Evolutionary conservation across 1,140 invertebrate species (phyloP), one percentile per base, ranked within the genome.

Genomic region (Leptopilina clavipes): DNA sequence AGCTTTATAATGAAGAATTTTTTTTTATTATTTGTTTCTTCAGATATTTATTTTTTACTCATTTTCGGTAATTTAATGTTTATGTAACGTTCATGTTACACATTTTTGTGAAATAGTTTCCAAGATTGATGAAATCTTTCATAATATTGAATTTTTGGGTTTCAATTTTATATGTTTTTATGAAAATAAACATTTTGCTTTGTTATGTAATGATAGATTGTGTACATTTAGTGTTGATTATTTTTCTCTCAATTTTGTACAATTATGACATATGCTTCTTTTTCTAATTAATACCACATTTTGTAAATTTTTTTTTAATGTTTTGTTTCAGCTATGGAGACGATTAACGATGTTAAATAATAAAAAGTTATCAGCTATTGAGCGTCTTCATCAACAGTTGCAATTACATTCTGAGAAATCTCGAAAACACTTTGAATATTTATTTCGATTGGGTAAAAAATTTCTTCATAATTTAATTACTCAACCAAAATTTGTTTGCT

Each of bases 401-500:
- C 89, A 85, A 76, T 78, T 91, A 71, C 93, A 94, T 79, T 94
- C 93, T 84, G 92, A 95, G 78, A 94, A 95, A 82, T 93, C 94
- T 9, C 95, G 96, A 0, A 97, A 97, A 92, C 97, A 97, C 18
- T 98, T 98, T 89, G 97, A 97, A 88, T 98, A 98, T 84, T 98
- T 95, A 88, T 98, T 96, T 83, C 93, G 94, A 86, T 93, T 92
- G 72, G 91, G 92, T 78, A 88, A 73, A 14, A 56, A 76, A 59
- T 17, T 25, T 25, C n/a, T 75, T 71, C 3, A 54, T 18, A 71
- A 31, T 70, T 48, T 18, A 18, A 71, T 59, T 18, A 14, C n/a
- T n/a, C n/a, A n/a, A n/a, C n/a, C n/a, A n/a, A 54, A 37, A 45
- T 44, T 52, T 48, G 44, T n/a, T 45, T 54, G 22, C 71, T 74